phyloP scores from a whole-genome alignment of 2,888 invertebrate genomes.

The Ditylenchus weischeri region DNA sequence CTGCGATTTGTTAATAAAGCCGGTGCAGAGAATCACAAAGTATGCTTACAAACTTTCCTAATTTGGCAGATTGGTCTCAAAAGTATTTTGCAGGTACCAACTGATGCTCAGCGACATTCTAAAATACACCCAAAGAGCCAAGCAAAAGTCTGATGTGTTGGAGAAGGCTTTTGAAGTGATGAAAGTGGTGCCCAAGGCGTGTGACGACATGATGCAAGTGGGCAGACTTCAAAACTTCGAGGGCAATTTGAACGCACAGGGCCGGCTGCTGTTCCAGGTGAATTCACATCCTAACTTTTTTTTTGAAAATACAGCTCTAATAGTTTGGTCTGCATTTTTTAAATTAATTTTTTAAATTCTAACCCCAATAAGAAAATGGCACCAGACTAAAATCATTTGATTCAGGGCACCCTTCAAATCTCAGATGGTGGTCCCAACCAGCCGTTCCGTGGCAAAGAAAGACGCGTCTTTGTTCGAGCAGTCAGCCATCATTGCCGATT shows the following conservation, averaged over 20 bases:
- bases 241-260: conserved; percentile 94
- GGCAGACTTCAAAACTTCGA: conserved; percentile 92
- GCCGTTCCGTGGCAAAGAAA: conserved; percentile 72
- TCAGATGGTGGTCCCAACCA: conserved; percentile 60
- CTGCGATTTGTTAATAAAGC: conserved; percentile 92
- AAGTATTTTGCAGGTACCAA: conserved; percentile 32
- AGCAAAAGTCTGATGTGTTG: conserved; percentile 75
- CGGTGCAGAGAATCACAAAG: conserved; percentile 97
- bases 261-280: conserved; percentile 82
- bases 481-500: conserved; percentile 91
- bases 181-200: conserved; percentile 90
- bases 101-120: conserved; percentile 71
- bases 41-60: neutral
- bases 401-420: conserved; percentile 62
- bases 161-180: conserved; percentile 78
- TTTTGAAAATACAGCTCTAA: neutral
- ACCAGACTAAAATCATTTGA: neutral
- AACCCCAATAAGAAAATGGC: no score
- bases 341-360: no score
- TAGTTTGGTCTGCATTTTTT: no score
- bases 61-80: neutral
- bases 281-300: no score
- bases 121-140: conserved; percentile 83
- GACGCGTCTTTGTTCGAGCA: conserved; percentile 96
- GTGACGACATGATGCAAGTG: conserved; percentile 76